A percentile compares a stretch with the other conserved stretches of the same genome.
phyloP scores from a whole-genome alignment of 2,113 vertebrate genomes.

The Stigmatopora argus region DNA sequence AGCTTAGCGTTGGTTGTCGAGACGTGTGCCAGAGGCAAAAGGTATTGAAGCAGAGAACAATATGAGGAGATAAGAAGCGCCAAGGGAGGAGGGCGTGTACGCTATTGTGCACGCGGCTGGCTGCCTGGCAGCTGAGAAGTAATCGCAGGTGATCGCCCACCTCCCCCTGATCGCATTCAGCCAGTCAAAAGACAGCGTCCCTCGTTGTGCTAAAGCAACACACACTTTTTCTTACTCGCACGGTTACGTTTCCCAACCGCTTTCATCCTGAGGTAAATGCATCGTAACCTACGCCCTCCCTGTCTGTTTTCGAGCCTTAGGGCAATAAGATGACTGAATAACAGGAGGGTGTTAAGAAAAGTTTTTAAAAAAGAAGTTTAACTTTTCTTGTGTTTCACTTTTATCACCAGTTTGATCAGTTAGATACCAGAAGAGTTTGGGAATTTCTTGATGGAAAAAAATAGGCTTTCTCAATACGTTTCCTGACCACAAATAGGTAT shows the following conservation, averaged over 20 bases:
- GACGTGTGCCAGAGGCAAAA: conserved; percentile 63
- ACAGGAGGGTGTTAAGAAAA: conserved; percentile 12
- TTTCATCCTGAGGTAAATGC: conserved; percentile 56
- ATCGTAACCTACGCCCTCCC: conserved; percentile 57
- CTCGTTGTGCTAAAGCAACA: conserved; percentile 41
- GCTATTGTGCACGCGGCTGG: conserved; percentile 1
- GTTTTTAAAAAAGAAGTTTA: conserved; percentile 9
- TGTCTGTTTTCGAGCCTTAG: conserved; percentile 56
- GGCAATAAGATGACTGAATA: conserved; percentile 60
- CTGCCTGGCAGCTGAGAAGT: conserved; percentile 58
- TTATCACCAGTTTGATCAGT: conserved; percentile 58
- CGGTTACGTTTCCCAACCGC: conserved; percentile 63
- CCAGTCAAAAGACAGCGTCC: conserved; percentile 60
- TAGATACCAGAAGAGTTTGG: conserved; percentile 45
- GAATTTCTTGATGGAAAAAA: conserved; percentile 56
- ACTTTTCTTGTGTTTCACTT: conserved; percentile 42
- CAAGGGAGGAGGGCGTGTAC: conserved; percentile 28
- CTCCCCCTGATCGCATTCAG: conserved; percentile 45
- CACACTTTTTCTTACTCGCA: conserved; percentile 28
- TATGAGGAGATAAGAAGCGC: conserved; percentile 60
- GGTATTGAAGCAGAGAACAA: conserved; percentile 56
- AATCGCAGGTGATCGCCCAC: conserved; percentile 47
- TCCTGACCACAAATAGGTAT: conserved; percentile 43
- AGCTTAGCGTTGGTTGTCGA: conserved; percentile 56
- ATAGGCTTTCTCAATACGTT: conserved; percentile 48